phyloP scores from a whole-genome alignment of 1,140 invertebrate genomes.

The Tetragonula clypearis region DNA sequence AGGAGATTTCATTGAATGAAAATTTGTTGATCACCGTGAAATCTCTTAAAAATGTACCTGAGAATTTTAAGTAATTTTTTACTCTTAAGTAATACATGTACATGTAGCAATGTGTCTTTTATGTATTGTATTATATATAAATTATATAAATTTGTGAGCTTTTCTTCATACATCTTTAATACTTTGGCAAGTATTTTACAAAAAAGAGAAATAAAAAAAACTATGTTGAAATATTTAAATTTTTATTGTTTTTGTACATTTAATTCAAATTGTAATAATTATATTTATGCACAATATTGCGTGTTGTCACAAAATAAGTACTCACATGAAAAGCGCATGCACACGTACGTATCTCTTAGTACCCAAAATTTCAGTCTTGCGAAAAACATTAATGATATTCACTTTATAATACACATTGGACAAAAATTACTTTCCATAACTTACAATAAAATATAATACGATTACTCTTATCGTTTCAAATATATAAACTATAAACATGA shows the following conservation, averaged over 20 bases:
- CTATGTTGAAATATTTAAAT: constrained; percentile 38
- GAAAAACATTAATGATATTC: constrained; percentile 51
- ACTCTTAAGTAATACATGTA: background rate
- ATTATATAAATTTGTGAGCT: background rate
- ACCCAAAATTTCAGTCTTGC: constrained; percentile 67
- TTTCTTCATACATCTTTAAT: background rate
- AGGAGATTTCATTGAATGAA: background rate
- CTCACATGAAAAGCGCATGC: constrained; percentile 45
- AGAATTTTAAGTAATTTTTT: background rate
- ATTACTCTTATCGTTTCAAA: constrained; percentile 8
- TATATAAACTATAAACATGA: constrained; percentile 37
- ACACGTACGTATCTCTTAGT: constrained; percentile 42
- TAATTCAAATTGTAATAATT: constrained; percentile 39
- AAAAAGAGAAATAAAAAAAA: background rate
- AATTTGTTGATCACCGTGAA: background rate
- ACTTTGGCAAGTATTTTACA: no score
- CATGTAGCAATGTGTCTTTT: background rate
- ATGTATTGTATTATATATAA: background rate
- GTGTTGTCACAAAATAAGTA: constrained; percentile 49
- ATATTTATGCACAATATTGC: constrained; percentile 48
- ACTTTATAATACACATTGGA: constrained; percentile 40
- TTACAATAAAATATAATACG: constrained; percentile 10
- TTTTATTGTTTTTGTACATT: constrained; percentile 71
- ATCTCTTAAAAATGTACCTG: background rate
- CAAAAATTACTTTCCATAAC: constrained; percentile 16